A percentile compares a stretch with the other conserved stretches of the same genome.
These are phyloP conservation scores for Mionectes macconnelli DNA, from an alignment of 2,113 vertebrate genomes.

Conservation along the genomic window DNA sequence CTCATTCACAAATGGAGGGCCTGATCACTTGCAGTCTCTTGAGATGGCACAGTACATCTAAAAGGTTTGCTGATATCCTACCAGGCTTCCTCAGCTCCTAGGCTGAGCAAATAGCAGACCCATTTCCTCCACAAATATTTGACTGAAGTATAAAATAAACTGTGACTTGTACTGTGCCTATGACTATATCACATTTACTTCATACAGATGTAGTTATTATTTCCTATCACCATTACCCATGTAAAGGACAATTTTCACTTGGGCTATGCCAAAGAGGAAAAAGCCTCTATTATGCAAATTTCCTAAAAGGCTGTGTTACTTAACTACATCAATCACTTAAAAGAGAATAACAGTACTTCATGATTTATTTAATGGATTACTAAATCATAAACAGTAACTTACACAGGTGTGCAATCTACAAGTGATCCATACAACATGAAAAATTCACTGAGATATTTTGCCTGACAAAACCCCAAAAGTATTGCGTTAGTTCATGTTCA, in stretches of 20 bases:
- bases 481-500: not conserved
- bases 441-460: not conserved
- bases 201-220: not conserved
- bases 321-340: not conserved
- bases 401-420: not conserved
- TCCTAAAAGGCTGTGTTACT: not conserved
- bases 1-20: not conserved
- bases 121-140: not conserved
- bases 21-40: not conserved
- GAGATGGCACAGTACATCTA: not conserved
- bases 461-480: not conserved
- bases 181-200: not conserved
- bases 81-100: not conserved
- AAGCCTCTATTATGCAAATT: not conserved
- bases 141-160: not conserved
- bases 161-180: not conserved
- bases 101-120: not conserved
- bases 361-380: not conserved
- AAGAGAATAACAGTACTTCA: not conserved
- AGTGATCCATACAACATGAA: not conserved
- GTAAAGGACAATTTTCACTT: not conserved
- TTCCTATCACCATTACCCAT: not conserved
- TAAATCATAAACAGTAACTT: not conserved
- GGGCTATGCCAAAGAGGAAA: not conserved
- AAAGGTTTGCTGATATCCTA: not conserved